phyloP scores from a whole-genome alignment of 2,888 invertebrate genomes.

The Drosophila setosimentum region DNA sequence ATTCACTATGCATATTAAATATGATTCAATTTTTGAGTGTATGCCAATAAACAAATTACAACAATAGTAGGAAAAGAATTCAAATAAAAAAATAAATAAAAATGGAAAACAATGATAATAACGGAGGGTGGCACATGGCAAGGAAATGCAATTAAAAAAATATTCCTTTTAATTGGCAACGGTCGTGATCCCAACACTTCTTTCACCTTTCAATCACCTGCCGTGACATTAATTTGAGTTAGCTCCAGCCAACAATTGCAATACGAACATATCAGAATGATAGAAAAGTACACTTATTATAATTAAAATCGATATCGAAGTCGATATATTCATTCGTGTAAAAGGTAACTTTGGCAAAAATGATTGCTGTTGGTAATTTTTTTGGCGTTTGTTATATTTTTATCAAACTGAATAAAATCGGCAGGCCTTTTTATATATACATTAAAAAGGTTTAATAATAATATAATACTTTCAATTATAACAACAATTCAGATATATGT shows the following conservation, averaged over 20 bases:
- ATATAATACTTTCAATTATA: not conserved
- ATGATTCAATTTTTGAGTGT: constrained; percentile 46
- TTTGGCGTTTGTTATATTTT: no score
- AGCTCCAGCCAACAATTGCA: constrained; percentile 45
- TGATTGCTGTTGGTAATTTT: not conserved
- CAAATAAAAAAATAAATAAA: constrained; percentile 10
- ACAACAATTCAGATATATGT: not conserved
- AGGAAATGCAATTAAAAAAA: constrained; percentile 74
- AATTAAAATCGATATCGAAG: not conserved
- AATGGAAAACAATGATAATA: constrained; percentile 36
- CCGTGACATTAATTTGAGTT: constrained; percentile 63
- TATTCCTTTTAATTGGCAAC: constrained; percentile 69
- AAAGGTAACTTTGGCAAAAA: not conserved
- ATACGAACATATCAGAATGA: constrained; percentile 26
- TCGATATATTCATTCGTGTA: not conserved
- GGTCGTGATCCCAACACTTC: not conserved
- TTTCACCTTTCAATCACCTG: constrained; percentile 55
- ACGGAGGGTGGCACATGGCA: constrained; percentile 49
- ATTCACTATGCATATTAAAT: constrained; percentile 35
- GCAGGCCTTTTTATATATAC: not conserved
- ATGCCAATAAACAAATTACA: constrained; percentile 71
- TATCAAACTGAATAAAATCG: not conserved
- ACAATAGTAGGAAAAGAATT: constrained; percentile 29
- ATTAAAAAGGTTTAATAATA: not conserved
- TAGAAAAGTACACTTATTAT: constrained; percentile 19